Percentiles rank a stretch among this genome's conserved stretches.
Conservation (phyloP, 2,113 vertebrate genomes). For the Mastomys natalensis region DNA sequence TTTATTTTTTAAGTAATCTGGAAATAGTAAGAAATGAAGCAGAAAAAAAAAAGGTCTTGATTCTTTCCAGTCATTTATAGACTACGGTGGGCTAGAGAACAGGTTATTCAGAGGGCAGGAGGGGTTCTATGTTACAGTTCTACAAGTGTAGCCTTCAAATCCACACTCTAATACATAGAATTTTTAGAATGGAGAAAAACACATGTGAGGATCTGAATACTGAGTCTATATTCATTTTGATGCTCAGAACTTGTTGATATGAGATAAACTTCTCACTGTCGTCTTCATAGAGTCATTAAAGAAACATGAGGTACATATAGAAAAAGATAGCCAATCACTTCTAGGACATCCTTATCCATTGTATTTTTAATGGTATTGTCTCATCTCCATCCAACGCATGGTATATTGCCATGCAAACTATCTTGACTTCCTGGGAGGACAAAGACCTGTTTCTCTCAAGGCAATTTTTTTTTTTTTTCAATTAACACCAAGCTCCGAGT, state of each 20-base stretch:
- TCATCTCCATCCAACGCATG: background rate
- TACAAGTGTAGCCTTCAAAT: background rate
- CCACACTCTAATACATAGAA: background rate
- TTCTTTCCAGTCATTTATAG: background rate
- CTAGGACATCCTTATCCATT: background rate
- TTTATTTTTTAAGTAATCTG: background rate
- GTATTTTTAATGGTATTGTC: background rate
- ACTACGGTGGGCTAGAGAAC: background rate
- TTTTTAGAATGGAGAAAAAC: background rate
- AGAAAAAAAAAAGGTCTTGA: background rate
- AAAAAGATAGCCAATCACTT: background rate
- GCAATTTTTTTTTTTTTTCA: conserved; percentile 11
- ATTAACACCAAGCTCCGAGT: conserved; percentile 37
- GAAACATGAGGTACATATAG: background rate
- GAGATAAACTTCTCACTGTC: background rate
- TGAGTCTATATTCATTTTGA: background rate
- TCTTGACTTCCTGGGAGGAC: conserved; percentile 42
- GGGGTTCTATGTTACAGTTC: too few species aligned
- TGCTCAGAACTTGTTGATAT: background rate
- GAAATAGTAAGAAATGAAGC: background rate
- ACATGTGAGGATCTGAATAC: background rate
- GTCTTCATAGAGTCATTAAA: background rate
- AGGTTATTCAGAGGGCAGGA: background rate
- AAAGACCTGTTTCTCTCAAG: conserved; percentile 14
- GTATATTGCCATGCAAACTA: background rate